Percentiles rank a stretch among this genome's conserved stretches.
Evolutionary conservation across 2,113 vertebrate species (phyloP).

Genomic region (Protobothrops flavoviridis): DNA sequence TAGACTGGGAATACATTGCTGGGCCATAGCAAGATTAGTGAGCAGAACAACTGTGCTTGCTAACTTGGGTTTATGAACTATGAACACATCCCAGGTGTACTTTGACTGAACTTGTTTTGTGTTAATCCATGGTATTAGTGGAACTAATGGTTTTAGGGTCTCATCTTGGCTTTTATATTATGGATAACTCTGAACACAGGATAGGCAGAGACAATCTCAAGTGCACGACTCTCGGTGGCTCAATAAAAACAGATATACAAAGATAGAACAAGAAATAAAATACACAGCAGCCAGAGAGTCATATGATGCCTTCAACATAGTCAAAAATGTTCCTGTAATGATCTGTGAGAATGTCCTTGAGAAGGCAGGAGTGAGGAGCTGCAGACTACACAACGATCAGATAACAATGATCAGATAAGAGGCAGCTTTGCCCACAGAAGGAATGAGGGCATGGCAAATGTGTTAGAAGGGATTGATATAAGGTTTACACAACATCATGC

Average conservation of each 20-base stretch:
- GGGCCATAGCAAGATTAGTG: neutral
- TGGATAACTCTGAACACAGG: neutral
- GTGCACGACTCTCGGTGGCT: neutral
- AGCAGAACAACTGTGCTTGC: neutral
- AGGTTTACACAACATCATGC: neutral
- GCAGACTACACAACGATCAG: neutral
- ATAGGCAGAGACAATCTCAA: neutral
- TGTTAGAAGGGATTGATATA: neutral
- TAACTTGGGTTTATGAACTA: neutral
- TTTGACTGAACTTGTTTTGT: neutral
- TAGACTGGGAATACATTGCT: neutral
- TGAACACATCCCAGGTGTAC: neutral
- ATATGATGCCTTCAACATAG: neutral
- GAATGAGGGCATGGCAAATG: neutral
- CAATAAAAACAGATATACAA: neutral
- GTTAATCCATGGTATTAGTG: neutral
- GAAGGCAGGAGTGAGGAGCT: neutral
- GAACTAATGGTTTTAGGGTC: neutral
- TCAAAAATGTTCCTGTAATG: neutral
- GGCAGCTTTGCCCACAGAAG: neutral
- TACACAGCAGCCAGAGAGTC: neutral
- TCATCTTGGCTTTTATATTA: neutral
- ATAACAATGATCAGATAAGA: neutral
- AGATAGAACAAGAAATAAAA: neutral
- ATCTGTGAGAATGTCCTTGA: neutral